phyloP scores from a whole-genome alignment of 2,113 vertebrate genomes.

The Dromaius novaehollandiae region DNA sequence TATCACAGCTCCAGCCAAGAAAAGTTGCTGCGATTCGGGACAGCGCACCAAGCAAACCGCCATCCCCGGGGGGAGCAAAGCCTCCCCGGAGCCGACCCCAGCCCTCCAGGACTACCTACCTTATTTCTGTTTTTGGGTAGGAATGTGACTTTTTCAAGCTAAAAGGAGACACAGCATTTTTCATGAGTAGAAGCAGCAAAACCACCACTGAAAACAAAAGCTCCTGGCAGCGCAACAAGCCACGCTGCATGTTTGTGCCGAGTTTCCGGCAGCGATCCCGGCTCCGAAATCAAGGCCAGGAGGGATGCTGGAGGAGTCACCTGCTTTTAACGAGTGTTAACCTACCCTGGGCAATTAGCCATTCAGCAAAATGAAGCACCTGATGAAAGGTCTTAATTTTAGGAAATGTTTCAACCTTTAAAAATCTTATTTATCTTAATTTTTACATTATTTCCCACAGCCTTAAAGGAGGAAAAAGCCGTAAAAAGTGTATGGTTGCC shows the following conservation, averaged over 20 bases:
- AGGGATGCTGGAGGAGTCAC: not conserved
- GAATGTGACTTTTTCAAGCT: not conserved
- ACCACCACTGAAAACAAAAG: not conserved
- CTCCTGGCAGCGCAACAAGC: rapidly evolving
- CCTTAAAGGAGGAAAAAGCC: not conserved
- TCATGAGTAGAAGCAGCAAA: rapidly evolving
- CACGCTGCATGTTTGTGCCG: not conserved
- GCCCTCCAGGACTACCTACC: not conserved
- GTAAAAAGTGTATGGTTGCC: rapidly evolving
- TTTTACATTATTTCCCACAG: not conserved
- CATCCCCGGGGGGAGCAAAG: rapidly evolving
- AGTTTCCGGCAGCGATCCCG: too few species aligned
- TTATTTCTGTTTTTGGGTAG: not conserved
- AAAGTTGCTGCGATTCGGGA: too few species aligned
- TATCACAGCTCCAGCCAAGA: rapidly evolving
- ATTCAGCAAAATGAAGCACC: not conserved
- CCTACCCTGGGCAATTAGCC: not conserved
- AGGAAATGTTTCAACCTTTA: too few species aligned
- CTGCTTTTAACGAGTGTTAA: not conserved
- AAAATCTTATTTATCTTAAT: too few species aligned
- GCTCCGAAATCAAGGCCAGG: too few species aligned
- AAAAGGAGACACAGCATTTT: not conserved
- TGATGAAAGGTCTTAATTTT: not conserved
- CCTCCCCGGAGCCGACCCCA: too few species aligned
- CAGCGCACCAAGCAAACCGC: too few species aligned